A percentile compares a stretch with the other conserved stretches of the same genome.
Evolutionary conservation across 2,888 invertebrate species (phyloP).

Genomic region (Vanessa cardui): DNA sequence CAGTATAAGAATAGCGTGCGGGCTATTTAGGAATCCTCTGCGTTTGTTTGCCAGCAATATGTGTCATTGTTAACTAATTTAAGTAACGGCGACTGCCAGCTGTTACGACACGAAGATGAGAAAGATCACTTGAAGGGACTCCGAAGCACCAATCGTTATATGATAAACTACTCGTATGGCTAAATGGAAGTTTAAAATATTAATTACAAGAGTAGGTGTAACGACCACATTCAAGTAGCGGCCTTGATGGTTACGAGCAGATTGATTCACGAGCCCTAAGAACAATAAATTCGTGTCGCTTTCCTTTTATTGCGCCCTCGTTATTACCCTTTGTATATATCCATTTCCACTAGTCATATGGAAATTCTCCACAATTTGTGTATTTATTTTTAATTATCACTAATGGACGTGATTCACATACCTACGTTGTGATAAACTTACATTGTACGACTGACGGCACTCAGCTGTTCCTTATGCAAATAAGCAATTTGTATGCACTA

Average conservation of each 20-base stretch:
- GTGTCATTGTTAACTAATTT: constrained; percentile 84
- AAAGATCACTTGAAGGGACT: constrained; percentile 54
- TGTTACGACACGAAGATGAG: constrained; percentile 69
- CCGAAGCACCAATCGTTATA: constrained; percentile 54
- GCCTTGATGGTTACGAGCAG: constrained; percentile 53
- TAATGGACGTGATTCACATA: constrained; percentile 33
- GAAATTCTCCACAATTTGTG: constrained; percentile 20
- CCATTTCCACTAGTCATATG: constrained; percentile 23
- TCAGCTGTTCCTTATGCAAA: constrained; percentile 64
- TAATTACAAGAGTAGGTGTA: constrained; percentile 18
- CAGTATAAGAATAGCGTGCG: constrained; percentile 76
- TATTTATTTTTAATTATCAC: constrained; percentile 34
- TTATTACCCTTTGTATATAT: constrained; percentile 40
- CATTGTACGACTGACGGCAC: constrained; percentile 44
- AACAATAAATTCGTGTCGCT: constrained; percentile 58
- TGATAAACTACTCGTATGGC: background rate
- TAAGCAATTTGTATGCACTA: constrained; percentile 75
- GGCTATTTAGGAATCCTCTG: constrained; percentile 79
- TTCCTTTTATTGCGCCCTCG: constrained; percentile 56
- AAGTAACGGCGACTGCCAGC: constrained; percentile 79
- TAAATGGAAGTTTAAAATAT: constrained; percentile 11
- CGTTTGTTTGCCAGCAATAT: constrained; percentile 82
- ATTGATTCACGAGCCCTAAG: constrained; percentile 60
- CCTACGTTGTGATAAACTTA: constrained; percentile 36
- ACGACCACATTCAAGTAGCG: constrained; percentile 38